Evolutionary conservation across 2,888 invertebrate genomes (phyloP), one percentile per base, ranked within the genome.

Genomic region (Nesidiocoris tenuis): DNA sequence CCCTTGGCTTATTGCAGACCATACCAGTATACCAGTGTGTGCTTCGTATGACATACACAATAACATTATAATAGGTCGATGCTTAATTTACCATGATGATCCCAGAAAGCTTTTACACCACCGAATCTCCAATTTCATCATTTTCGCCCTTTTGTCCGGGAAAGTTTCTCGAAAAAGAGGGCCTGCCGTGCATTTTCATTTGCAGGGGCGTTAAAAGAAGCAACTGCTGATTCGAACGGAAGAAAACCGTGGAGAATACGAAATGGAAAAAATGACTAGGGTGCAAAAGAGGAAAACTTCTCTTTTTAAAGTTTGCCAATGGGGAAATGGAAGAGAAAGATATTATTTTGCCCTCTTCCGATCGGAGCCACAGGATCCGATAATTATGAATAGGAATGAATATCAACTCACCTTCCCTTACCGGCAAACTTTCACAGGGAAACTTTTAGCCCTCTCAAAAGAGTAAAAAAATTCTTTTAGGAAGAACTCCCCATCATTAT

Each of bases 331-430:
- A n/a, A n/a, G n/a, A n/a, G n/a, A n/a, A 12, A 39, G 39, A 39
- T 7, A 39, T 39, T 7, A 39, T 39, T 39, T 39, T 39, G 39
- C n/a, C 9, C 65, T 39, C 39, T 65, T 65, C 65, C 65, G 65
- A 65, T 65, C 65, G 65, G n/a, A 18, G 65, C 39, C 25, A 39
- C 19, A 18, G 64, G 39, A 65, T 65, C 18, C 65, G 39, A 65
- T 65, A 65, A 65, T 65, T 65, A 65, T 65, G 65, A 65, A 65
- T 65, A 65, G 25, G 12, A 65, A 65, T 65, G 65, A 65, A 65
- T 65, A 65, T 39, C 65, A 65, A 39, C 17, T 65, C 39, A 24
- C 39, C 65, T 39, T 39, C 7, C 65, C 12, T 12, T 39, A 39
- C 39, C 39, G 39, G 39, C 39, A 39, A 39, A 39, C 39, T 39